Evolutionary conservation across 1,140 invertebrate species (phyloP).

Genomic region (Papilio polyxenes): DNA sequence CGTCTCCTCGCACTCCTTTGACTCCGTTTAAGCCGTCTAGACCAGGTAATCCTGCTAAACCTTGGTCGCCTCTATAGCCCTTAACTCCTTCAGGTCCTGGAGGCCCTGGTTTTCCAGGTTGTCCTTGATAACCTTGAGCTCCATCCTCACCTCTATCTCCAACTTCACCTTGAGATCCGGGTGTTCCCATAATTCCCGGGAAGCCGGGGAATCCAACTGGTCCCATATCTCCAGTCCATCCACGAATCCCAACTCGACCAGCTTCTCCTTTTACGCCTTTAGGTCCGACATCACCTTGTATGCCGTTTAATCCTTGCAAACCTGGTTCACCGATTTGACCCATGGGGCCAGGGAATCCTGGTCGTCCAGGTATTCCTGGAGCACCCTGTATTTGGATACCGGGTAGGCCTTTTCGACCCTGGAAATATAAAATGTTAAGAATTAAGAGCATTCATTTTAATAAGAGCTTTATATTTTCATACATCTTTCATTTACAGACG

Average conservation of each 20-base stretch:
- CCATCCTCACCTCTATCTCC: conserved; percentile 81
- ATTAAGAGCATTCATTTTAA: background rate
- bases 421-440: conserved; percentile 41
- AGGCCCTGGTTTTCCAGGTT: conserved; percentile 69
- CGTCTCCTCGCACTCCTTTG: conserved; percentile 84
- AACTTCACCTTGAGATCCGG: conserved; percentile 81
- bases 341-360: conserved; percentile 74
- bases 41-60: conserved; percentile 54
- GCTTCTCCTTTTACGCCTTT: conserved; percentile 78
- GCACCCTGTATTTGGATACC: conserved; percentile 68
- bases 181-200: conserved; percentile 80
- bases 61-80: conserved; percentile 66
- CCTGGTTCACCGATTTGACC: conserved; percentile 81
- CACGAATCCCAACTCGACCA: conserved; percentile 72
- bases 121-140: conserved; percentile 80
- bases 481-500: no score
- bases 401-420: conserved; percentile 70
- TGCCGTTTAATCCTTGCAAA: conserved; percentile 70
- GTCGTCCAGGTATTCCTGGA: conserved; percentile 75
- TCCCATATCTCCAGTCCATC: conserved; percentile 74
- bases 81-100: conserved; percentile 79
- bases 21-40: conserved; percentile 82
- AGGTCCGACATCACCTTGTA: conserved; percentile 73
- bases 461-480: no score
- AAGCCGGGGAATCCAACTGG: conserved; percentile 75